Evolutionary conservation across 2,888 invertebrate species (phyloP).

Genomic region (Liodrosophila aerea): DNA sequence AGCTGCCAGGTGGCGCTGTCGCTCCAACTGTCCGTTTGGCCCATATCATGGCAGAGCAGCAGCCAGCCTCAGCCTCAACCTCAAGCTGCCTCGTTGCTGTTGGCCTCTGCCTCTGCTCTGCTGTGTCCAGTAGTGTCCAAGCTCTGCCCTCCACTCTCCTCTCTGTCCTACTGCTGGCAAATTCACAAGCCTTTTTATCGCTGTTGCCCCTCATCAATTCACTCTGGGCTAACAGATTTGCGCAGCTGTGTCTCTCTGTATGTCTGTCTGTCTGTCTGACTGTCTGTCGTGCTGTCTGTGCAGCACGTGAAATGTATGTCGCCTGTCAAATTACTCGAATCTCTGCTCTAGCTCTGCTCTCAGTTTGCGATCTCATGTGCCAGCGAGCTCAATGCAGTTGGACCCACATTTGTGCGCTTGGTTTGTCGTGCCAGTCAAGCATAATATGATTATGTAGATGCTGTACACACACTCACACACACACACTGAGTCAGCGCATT

Average conservation of each 20-base stretch:
- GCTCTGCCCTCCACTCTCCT: too few species aligned
- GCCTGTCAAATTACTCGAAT: conserved; percentile 78
- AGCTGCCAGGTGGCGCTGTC: conserved; percentile 80
- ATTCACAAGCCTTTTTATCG: conserved; percentile 73
- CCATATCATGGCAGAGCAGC: conserved; percentile 65
- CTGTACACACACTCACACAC: conserved; percentile 31
- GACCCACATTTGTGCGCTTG: conserved; percentile 75
- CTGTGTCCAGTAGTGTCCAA: too few species aligned
- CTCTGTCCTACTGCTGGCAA: too few species aligned
- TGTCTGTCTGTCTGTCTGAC: conserved; percentile 15
- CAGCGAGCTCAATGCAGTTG: conserved; percentile 63
- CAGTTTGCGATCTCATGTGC: conserved; percentile 12
- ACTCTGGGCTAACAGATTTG: conserved; percentile 73
- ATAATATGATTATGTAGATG: conserved; percentile 77
- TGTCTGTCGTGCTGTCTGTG: conserved; percentile 25
- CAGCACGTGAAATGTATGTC: conserved; percentile 73
- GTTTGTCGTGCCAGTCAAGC: conserved; percentile 76
- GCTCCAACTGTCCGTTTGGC: conserved; percentile 66
- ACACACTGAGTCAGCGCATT: conserved; percentile 27
- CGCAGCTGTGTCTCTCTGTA: conserved; percentile 61
- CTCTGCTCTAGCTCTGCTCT: conserved; percentile 42
- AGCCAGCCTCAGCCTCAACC: background rate
- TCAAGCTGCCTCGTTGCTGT: background rate
- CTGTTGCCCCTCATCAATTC: conserved; percentile 75
- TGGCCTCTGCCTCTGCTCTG: conserved; percentile 24